phyloP scores from a whole-genome alignment of 2,113 vertebrate genomes.

The Xiphophorus couchianus region DNA sequence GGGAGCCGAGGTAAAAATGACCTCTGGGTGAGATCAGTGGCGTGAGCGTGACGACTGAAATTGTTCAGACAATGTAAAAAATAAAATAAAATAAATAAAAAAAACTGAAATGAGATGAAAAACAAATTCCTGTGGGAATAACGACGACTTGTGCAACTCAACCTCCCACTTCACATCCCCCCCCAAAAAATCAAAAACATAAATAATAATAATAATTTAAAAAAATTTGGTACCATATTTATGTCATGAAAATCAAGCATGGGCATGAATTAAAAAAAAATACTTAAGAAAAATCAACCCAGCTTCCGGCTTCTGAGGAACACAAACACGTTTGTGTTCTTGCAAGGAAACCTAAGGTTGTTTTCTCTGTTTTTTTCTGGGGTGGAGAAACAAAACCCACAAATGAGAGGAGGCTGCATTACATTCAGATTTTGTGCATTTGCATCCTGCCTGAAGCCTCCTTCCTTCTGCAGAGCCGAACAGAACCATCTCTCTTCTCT shows the following conservation, averaged over 20 bases:
- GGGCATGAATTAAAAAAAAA: not conserved
- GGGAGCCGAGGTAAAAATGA: not conserved
- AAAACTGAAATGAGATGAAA: not conserved
- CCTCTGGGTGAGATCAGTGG: not conserved
- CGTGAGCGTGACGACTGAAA: not conserved
- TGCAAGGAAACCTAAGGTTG: not conserved
- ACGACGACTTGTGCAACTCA: not conserved
- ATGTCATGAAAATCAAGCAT: not conserved
- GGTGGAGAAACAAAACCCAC: not conserved
- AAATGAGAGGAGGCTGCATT: not conserved
- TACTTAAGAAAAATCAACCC: not conserved
- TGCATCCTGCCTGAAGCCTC: not conserved
- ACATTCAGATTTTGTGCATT: not conserved
- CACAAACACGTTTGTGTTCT: not conserved
- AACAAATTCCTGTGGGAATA: not conserved
- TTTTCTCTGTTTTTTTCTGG: too few species aligned
- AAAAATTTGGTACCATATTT: not conserved
- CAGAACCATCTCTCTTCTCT: not conserved
- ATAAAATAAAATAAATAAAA: too few species aligned
- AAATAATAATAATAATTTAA: too few species aligned
- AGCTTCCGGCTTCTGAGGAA: not conserved
- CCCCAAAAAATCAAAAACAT: too few species aligned
- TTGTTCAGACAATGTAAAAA: not conserved
- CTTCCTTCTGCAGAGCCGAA: not conserved
- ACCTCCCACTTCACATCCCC: too few species aligned